Base-by-base conservation (phyloP, 1,140 invertebrate genomes). In the Drosophila asahinai region DNA sequence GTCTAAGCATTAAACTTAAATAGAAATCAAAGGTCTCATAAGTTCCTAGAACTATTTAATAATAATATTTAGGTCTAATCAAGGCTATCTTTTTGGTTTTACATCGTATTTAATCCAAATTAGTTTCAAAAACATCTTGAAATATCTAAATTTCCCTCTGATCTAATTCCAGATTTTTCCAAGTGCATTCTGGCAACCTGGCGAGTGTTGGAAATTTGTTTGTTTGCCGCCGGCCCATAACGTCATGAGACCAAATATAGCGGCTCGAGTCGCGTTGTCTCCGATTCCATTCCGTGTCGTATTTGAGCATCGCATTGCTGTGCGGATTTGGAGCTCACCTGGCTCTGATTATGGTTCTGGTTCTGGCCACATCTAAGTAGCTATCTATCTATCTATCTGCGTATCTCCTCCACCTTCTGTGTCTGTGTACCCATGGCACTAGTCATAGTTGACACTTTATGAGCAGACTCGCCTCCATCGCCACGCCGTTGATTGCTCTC, bases 401-500 rank as follows among this genome's bases (percentile, higher is more conserved):
- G 15, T 79, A 42, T 71, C 55, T 64, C 61, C 47, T 42, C 48
- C 67, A 27, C 62, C 55, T 52, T 12, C 59, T 65, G 66, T 55
- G 61, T 25, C 22, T 84, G 83, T 89, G 77, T 89, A 83, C 84
- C 78, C 80, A 87, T 87, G 84, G 84, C 84, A 87, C 84, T 83
- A 87, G 84, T 83, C 84, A 81, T 68, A 76, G 86, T 81, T 89
- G 84, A 87, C 84, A 87, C 84, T 89, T 89, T 87, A 76, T 84
- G 70, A 77, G 60, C 78, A 60, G 42, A 27, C 22, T 62, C 43
- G 9, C 19, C 57, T 25, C 62, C 42, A 40, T 22, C 15, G 38
- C 14, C 38, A 7, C 22, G 33, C 33, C 33, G 54, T 55, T 90
- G 78, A 84, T 80, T 84, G 66, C 86, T 67, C 80, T 71, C 80